Percentiles rank a stretch among this genome's conserved stretches.
These are phyloP conservation scores for Deroplatys truncata DNA, from an alignment of 2,888 invertebrate species.

Conservation along the genomic window DNA sequence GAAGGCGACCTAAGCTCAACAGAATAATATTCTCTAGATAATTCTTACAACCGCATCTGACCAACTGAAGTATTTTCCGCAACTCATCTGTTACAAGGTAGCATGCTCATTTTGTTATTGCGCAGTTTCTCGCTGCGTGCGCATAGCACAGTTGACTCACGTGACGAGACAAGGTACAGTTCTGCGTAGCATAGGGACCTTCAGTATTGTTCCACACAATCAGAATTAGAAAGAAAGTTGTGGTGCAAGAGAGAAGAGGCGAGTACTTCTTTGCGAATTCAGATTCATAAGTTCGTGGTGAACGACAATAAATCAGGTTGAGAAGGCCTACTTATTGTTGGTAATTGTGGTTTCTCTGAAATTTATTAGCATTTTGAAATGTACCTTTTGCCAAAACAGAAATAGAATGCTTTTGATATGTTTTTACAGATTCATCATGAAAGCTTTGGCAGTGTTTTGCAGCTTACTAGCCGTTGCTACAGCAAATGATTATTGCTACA, in stretches of 20 bases:
- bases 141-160: conserved; percentile 17
- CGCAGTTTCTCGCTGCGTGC: conserved; percentile 16
- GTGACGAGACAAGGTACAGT: not conserved
- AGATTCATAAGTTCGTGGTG: conserved; percentile 16
- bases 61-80: not conserved
- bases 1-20: conserved; percentile 61
- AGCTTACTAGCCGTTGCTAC: conserved; percentile 48
- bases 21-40: not conserved
- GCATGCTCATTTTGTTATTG: not conserved
- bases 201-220: not conserved
- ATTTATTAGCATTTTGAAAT: not conserved
- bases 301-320: conserved; percentile 32
- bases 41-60: conserved; percentile 5
- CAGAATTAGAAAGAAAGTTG: not conserved
- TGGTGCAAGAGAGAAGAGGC: not conserved
- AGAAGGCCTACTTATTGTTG: conserved; percentile 33
- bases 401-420: not conserved
- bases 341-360: conserved; percentile 19
- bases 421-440: conserved; percentile 48
- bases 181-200: not conserved
- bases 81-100: not conserved
- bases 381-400: not conserved
- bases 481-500: conserved; percentile 59
- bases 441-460: conserved; percentile 51
- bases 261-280: not conserved